Evolutionary conservation across 2,113 vertebrate genomes (phyloP).

Genomic region (Uria aalge): DNA sequence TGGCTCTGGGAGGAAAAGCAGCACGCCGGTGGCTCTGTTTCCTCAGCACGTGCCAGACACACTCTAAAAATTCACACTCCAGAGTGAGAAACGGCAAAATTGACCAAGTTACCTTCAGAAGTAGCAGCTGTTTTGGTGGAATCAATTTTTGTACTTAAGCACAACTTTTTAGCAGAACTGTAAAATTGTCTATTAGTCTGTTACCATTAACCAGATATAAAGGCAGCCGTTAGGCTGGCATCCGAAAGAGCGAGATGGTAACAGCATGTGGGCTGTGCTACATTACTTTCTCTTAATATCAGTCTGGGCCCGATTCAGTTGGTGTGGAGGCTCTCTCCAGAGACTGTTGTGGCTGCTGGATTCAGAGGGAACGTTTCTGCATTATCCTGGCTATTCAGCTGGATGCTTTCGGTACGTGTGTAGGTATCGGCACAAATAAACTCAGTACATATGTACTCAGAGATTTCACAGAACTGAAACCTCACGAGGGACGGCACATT

Average conservation of each 20-base stretch:
- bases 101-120: no score
- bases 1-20: background rate
- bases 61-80: rapidly evolving
- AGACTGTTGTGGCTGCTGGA: background rate
- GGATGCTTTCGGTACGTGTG: background rate
- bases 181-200: background rate
- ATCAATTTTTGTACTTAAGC: background rate
- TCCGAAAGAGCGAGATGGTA: background rate
- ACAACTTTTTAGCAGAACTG: background rate
- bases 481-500: background rate
- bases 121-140: background rate
- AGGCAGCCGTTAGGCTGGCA: background rate
- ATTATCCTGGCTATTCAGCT: background rate
- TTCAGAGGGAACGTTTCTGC: background rate
- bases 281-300: rapidly evolving
- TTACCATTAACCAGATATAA: background rate
- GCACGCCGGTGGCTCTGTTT: background rate
- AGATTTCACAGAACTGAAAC: background rate
- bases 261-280: background rate
- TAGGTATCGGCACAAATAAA: background rate
- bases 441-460: rapidly evolving
- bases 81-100: background rate
- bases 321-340: background rate
- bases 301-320: background rate
- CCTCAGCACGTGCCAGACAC: background rate